A percentile compares a stretch with the other conserved stretches of the same genome.
Conservation (phyloP, 2,113 vertebrate genomes). For the Catagonus wagneri region DNA sequence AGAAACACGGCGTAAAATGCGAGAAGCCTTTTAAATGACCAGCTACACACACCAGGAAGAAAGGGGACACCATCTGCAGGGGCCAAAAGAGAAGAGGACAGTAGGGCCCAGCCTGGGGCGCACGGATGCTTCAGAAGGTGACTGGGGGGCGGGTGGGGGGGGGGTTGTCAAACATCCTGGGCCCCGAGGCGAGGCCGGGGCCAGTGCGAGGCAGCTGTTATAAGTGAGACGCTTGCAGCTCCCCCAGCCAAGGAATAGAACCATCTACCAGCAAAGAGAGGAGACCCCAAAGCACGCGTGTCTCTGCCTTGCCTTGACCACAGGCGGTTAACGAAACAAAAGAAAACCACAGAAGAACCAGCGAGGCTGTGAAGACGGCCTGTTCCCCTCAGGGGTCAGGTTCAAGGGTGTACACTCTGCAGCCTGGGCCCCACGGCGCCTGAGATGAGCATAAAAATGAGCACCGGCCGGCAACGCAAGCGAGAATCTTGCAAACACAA, state of each 20-base stretch:
- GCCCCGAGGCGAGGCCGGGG: background rate
- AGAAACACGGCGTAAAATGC: background rate
- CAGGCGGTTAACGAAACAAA: too few relatives aligned
- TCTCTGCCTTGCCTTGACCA: background rate
- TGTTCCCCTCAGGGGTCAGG: background rate
- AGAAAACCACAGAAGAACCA: too few relatives aligned
- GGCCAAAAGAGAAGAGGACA: background rate
- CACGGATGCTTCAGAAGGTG: background rate
- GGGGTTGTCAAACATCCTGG: too few relatives aligned
- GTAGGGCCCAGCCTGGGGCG: fast-evolving
- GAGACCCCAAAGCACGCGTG: fast-evolving
- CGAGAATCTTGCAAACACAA: background rate
- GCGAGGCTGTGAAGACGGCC: too few relatives aligned
- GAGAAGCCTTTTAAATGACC: background rate
- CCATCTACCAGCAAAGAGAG: background rate
- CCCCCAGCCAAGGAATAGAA: background rate
- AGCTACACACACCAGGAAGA: background rate
- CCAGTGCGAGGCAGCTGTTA: fast-evolving
- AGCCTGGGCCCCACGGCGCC: background rate
- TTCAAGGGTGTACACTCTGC: too few relatives aligned
- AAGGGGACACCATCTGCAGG: background rate
- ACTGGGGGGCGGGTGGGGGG: too few relatives aligned
- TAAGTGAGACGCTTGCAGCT: background rate
- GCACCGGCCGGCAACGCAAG: background rate
- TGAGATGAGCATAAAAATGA: background rate